These are phyloP conservation scores for Prosapia bicincta DNA, from an alignment of 2,888 invertebrate species.

Conservation along the genomic window DNA sequence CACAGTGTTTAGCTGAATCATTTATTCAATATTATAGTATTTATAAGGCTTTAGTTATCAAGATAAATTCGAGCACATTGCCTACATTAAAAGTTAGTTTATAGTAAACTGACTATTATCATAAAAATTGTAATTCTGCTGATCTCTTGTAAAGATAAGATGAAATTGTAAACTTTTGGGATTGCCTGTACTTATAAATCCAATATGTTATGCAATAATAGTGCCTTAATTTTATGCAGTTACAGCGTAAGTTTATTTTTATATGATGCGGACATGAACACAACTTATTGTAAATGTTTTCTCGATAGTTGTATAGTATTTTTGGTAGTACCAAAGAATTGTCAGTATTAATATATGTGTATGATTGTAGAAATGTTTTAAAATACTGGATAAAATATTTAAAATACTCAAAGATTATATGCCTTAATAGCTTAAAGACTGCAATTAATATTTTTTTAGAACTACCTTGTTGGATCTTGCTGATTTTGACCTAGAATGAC, in stretches of 20 bases:
- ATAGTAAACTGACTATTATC: no score
- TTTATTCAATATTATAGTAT: no score
- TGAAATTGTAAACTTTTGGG: not conserved
- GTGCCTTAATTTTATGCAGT: not conserved
- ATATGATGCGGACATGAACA: not conserved
- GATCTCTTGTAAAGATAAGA: not conserved
- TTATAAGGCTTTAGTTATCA: no score
- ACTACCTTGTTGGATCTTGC: no score
- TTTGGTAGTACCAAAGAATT: not conserved
- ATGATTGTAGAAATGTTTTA: not conserved
- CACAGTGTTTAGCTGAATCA: no score
- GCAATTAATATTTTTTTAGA: no score
- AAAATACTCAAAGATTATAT: no score
- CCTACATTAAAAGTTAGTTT: no score
- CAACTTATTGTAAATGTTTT: not conserved
- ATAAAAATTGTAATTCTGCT: not conserved
- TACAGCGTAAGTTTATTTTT: not conserved
- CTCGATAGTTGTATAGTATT: not conserved
- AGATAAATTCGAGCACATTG: not conserved
- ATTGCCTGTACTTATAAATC: not conserved
- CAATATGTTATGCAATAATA: not conserved
- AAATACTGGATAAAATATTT: no score
- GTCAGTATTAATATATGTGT: not conserved
- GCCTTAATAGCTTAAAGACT: no score
- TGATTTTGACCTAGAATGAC: no score